Conservation (phyloP, 2,888 invertebrate genomes). For the Hypsopygia costalis region DNA sequence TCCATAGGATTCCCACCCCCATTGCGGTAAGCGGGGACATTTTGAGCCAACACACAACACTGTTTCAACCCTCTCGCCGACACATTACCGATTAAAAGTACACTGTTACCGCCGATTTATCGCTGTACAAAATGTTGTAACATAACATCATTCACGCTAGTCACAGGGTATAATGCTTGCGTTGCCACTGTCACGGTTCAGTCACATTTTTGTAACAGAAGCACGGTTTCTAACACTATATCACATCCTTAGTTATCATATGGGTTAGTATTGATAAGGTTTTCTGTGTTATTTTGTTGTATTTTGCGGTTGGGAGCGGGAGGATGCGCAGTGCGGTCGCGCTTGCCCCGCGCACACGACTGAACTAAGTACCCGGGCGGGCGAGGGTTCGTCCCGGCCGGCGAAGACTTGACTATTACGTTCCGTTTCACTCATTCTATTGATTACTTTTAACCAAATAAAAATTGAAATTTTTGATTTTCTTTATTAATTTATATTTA, state of each 20-base stretch:
- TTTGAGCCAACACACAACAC: constrained; percentile 26
- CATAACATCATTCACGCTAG: constrained; percentile 62
- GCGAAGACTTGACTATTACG: constrained; percentile 36
- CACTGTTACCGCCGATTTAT: constrained; percentile 67
- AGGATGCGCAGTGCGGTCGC: constrained; percentile 35
- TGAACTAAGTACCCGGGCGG: constrained; percentile 51
- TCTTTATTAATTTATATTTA: too few species aligned
- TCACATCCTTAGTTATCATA: constrained; percentile 5
- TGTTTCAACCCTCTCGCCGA: constrained; percentile 44
- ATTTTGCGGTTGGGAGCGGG: constrained; percentile 25
- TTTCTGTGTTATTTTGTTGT: constrained; percentile 63
- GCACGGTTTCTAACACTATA: constrained; percentile 30
- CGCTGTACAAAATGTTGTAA: constrained; percentile 65
- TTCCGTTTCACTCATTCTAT: constrained; percentile 50
- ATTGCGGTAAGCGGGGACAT: constrained; percentile 36
- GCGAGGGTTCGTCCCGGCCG: constrained; percentile 67
- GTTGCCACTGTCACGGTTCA: constrained; percentile 16
- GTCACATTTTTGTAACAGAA: constrained; percentile 30
- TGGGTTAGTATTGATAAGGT: not conserved
- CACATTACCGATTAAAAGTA: constrained; percentile 67
- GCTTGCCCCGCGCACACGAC: constrained; percentile 47
- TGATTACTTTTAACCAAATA: constrained; percentile 3
- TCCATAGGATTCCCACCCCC: constrained; percentile 55
- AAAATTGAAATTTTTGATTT: too few species aligned
- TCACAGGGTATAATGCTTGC: constrained; percentile 41